phyloP scores from a whole-genome alignment of 2,113 vertebrate species.

The Atrichornis clamosus region DNA sequence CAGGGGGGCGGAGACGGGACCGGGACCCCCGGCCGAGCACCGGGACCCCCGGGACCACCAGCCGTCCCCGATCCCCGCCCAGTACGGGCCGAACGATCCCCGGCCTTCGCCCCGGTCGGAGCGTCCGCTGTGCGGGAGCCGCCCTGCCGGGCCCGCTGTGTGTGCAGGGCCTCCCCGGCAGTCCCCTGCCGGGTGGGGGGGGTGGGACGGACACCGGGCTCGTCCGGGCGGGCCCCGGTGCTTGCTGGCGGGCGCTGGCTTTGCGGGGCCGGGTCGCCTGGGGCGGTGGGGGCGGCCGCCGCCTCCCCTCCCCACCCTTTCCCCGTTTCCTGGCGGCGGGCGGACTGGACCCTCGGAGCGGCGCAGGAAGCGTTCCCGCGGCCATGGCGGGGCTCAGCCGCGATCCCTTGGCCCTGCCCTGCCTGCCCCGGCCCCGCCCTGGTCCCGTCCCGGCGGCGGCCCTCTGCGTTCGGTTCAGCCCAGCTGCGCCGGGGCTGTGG shows the following conservation, averaged over 20 bases:
- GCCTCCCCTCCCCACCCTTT: neutral
- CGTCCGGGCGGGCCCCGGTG: neutral
- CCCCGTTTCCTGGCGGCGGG: neutral
- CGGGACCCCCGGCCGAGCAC: neutral
- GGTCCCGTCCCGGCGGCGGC: neutral
- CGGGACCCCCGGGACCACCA: neutral
- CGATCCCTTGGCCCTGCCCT: neutral
- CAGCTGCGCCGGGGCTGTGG: neutral
- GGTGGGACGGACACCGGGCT: neutral
- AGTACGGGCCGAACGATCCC: no score
- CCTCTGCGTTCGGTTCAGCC: rapidly evolving
- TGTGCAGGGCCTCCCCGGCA: neutral
- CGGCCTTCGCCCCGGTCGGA: neutral
- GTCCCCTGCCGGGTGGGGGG: neutral
- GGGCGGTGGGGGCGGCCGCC: neutral
- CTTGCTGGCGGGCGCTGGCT: neutral
- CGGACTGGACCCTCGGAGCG: neutral
- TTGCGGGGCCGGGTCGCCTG: no score
- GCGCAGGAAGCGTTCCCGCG: neutral
- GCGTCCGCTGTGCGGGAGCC: neutral
- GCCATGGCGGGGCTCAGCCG: neutral
- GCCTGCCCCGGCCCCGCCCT: neutral
- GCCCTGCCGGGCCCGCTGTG: neutral
- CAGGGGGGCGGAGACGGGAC: neutral
- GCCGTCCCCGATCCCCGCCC: neutral